phyloP scores from a whole-genome alignment of 2,797 vertebrate genomes.

The Cyclura pinguis region DNA sequence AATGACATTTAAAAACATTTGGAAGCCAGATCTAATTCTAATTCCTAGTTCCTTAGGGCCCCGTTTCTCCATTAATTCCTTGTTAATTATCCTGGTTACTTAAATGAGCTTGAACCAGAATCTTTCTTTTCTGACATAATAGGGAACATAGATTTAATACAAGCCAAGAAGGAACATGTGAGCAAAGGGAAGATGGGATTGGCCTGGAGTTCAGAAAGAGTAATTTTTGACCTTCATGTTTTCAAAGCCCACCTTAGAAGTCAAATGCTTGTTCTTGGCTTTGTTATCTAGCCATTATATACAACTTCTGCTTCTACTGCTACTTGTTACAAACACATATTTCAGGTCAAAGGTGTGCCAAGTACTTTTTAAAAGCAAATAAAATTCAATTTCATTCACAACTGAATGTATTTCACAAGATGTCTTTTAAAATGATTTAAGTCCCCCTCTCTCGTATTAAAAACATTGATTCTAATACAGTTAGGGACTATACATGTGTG shows the following conservation, averaged over 20 bases:
- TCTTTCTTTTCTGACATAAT: not conserved
- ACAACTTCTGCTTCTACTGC: not conserved
- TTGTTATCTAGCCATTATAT: not conserved
- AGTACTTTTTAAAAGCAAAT: not conserved
- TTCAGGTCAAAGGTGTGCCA: not conserved
- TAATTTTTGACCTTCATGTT: not conserved
- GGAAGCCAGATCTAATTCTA: not conserved
- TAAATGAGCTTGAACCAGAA: not conserved
- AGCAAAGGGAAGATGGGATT: not conserved
- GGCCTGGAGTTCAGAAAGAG: not conserved
- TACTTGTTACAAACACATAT: not conserved
- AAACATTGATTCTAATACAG: not conserved
- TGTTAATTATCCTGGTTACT: not conserved
- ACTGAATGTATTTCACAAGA: not conserved
- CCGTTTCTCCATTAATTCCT: too few relatives aligned
- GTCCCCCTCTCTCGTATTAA: not conserved
- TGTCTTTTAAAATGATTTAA: not conserved
- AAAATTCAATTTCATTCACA: not conserved
- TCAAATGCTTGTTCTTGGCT: not conserved
- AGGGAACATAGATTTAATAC: not conserved
- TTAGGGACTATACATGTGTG: not conserved
- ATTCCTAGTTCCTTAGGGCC: not conserved
- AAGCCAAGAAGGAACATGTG: not conserved
- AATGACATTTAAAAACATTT: not conserved
- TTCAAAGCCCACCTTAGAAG: not conserved